phyloP scores from a whole-genome alignment of 2,888 invertebrate genomes.

The Pachymerium ferrugineum region DNA sequence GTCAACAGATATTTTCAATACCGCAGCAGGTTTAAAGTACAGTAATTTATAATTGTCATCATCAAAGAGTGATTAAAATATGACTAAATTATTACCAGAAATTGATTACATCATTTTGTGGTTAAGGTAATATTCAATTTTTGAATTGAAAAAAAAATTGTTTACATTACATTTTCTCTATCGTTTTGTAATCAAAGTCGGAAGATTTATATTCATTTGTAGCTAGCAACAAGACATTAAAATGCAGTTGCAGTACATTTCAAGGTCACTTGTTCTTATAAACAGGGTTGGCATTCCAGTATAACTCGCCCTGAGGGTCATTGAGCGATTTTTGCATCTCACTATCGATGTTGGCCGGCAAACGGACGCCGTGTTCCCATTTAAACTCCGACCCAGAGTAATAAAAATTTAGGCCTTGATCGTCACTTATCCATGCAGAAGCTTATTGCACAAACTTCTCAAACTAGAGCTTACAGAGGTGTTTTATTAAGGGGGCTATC shows the following conservation, averaged over 20 bases:
- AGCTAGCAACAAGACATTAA: too few species aligned
- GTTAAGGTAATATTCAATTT: too few species aligned
- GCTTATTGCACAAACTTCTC: neutral
- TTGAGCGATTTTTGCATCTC: neutral
- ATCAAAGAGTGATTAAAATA: too few species aligned
- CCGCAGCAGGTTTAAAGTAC: too few species aligned
- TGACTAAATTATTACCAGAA: too few species aligned
- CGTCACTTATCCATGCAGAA: neutral
- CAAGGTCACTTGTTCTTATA: neutral
- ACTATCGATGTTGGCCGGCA: constrained; percentile 9
- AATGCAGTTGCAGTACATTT: neutral
- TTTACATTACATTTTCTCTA: too few species aligned
- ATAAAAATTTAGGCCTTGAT: constrained; percentile 3
- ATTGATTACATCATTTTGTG: too few species aligned
- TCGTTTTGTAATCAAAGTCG: too few species aligned
- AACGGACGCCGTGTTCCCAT: neutral
- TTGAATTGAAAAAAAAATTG: too few species aligned
- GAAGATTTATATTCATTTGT: too few species aligned
- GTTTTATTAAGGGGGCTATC: neutral
- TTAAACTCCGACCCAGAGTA: constrained; percentile 8
- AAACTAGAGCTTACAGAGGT: neutral
- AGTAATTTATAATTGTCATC: too few species aligned
- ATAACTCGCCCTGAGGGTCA: constrained; percentile 2
- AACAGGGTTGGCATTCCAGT: neutral
- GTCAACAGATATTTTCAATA: too few species aligned